Percentiles rank a stretch among this genome's conserved stretches.
These are phyloP conservation scores for Ariopsis seemanni DNA, from an alignment of 2,113 vertebrate species.

Conservation along the genomic window DNA sequence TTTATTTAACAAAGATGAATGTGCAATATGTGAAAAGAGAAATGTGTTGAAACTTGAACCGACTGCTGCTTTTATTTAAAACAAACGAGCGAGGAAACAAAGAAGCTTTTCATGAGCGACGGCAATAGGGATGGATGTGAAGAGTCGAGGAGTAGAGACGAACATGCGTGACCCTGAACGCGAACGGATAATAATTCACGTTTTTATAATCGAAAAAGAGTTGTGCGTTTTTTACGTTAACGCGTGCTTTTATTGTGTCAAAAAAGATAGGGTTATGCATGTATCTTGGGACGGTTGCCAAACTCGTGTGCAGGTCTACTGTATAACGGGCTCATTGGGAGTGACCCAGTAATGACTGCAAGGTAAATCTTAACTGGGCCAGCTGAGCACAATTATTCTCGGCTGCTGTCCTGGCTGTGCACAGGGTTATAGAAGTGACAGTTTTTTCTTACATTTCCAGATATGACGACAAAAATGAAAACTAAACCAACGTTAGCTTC, in stretches of 20 bases:
- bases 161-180: neutral
- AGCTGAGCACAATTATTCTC: conserved; percentile 18
- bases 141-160: neutral
- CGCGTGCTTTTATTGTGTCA: neutral
- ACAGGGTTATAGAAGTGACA: neutral
- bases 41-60: conserved; percentile 12
- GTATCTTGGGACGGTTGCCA: neutral
- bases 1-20: neutral
- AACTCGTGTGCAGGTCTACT: neutral
- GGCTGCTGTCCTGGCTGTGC: neutral
- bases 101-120: neutral
- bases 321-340: conserved; percentile 9
- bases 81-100: neutral
- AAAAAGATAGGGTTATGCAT: neutral
- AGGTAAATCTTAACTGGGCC: conserved; percentile 26
- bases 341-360: conserved; percentile 30
- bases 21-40: neutral
- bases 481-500: neutral
- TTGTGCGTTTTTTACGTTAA: neutral
- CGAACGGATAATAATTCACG: neutral
- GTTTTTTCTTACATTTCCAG: neutral
- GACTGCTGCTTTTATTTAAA: conserved; percentile 3
- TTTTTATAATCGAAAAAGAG: neutral
- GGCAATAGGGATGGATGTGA: neutral
- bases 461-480: neutral